Conservation (phyloP, 2,113 vertebrate species). For the Cyrtonyx montezumae region DNA sequence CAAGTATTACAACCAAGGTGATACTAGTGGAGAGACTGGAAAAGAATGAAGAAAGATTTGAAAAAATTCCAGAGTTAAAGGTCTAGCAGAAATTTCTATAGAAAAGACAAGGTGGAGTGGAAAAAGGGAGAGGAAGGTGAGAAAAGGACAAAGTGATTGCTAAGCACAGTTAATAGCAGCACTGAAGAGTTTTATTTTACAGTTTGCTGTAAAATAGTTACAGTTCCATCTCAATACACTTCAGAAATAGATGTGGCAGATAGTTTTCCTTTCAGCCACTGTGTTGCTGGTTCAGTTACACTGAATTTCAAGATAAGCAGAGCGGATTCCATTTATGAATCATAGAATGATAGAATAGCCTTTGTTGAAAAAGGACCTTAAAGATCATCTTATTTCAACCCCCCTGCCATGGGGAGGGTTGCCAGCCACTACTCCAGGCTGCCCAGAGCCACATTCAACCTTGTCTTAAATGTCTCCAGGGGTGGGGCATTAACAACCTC, state of each 20-base stretch:
- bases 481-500: too few relatives aligned
- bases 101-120: background rate
- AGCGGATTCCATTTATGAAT: background rate
- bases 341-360: too few relatives aligned
- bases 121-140: background rate
- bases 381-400: too few relatives aligned
- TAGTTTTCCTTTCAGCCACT: background rate
- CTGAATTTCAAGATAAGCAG: background rate
- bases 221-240: background rate
- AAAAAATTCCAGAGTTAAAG: background rate
- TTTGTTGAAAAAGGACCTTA: too few relatives aligned
- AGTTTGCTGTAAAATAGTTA: background rate
- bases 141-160: background rate
- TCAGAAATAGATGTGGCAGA: background rate
- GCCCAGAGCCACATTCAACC: too few relatives aligned
- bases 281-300: background rate
- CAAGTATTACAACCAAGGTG: background rate
- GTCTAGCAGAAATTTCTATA: background rate
- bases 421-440: too few relatives aligned
- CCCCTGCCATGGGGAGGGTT: too few relatives aligned
- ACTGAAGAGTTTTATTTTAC: conserved; percentile 7
- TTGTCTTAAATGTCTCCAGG: too few relatives aligned
- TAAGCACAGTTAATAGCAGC: background rate
- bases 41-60: background rate
- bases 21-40: background rate